Percentiles rank a stretch among this genome's conserved stretches.
These are phyloP conservation scores for Myanophis thanlyinensis DNA, from an alignment of 2,113 vertebrate genomes.

Conservation along the genomic window DNA sequence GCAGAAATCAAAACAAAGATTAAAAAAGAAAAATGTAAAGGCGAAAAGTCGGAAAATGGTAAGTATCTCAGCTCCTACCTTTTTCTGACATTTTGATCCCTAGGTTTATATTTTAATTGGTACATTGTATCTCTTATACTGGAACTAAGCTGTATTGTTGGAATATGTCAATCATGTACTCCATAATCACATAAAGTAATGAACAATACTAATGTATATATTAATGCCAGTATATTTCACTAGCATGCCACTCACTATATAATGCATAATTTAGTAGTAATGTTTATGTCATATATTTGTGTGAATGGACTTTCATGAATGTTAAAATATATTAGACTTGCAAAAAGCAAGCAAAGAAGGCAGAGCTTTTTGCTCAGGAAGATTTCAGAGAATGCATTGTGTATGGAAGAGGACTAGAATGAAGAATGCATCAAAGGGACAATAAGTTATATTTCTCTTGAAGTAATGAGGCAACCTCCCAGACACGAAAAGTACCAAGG, in stretches of 20 bases:
- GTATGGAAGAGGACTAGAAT: not conserved
- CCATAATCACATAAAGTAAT: not conserved
- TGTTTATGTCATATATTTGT: not conserved
- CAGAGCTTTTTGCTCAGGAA: not conserved
- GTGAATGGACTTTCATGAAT: not conserved
- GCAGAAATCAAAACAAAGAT: rapidly evolving
- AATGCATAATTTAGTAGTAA: not conserved
- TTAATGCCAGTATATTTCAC: not conserved
- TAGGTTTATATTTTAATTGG: not conserved
- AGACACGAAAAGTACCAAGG: not conserved
- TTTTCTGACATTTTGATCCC: not conserved
- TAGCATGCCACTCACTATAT: not conserved
- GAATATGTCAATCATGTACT: not conserved
- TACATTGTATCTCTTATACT: not conserved
- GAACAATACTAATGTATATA: not conserved
- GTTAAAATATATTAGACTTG: not conserved
- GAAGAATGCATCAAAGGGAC: not conserved
- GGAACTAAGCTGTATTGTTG: not conserved
- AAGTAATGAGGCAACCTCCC: not conserved
- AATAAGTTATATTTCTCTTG: not conserved
- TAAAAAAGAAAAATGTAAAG: slow-evolving; percentile 37
- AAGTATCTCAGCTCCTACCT: not conserved
- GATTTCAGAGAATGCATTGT: not conserved
- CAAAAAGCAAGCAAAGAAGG: not conserved
- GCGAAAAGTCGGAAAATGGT: slow-evolving; percentile 26